Evolutionary conservation across 2,888 invertebrate species (phyloP), one percentile per base, ranked within the genome.

Genomic region (Tillus elongatus): DNA sequence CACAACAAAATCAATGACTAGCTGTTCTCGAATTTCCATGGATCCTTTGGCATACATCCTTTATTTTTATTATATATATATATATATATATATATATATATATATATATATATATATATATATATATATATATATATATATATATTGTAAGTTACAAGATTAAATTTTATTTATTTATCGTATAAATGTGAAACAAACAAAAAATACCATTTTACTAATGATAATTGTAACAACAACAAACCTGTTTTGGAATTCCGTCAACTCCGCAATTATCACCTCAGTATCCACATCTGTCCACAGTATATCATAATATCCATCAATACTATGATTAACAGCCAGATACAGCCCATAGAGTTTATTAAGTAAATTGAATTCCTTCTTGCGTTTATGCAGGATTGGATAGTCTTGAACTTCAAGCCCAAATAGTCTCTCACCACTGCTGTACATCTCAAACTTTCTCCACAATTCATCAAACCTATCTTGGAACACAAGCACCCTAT

Each of bases 221-320:
- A n/a, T n/a, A n/a, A n/a, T n/a, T n/a, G n/a, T n/a, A n/a, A n/a
- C n/a, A n/a, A 30, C 27, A 41, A 54, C 58, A 53, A 60, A 82
- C 81, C 78, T 81, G 48, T 80, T 68, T 65, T 90, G 88, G 58
- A 90, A 92, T 31, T 92, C 91, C 8, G 73, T 66, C 35, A 92
- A 64, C 57, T 91, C 89, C 0, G 73, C 66, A 41, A 82, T 79
- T 43, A 92, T 91, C 37, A 73, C 71, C 53, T 88, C 85, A 48
- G 86, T 87, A 59, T 91, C 80, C 37, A 92, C 79, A 38, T 86
- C 84, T 3, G 68, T 66, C 91, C 91, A 93, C 1, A 82, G 73
- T 40, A 88, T 79, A 58, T 88, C 87, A 53, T 77, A 87, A 59
- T 91, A 92, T 1, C 85, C 83, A 54, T 87, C 83, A 36, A 92